Base-by-base conservation (phyloP, 2,797 vertebrate species). In the Sternarchorhynchus goeldii region DNA sequence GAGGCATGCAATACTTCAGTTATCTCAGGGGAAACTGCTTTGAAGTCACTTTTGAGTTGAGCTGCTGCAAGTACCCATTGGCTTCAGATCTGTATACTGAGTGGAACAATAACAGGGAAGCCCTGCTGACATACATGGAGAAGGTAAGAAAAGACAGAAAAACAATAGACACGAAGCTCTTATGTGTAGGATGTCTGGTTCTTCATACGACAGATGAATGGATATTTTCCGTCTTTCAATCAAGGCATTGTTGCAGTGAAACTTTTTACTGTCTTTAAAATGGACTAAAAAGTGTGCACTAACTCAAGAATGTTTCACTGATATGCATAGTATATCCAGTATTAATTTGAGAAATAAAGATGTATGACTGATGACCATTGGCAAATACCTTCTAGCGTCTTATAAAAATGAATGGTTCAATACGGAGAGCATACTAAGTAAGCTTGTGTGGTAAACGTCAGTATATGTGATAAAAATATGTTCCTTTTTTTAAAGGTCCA, bases 1-100 rank as follows among this genome's bases (percentile, higher is more conserved):
- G 98, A 86, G 95, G 96, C 21, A 98, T 99, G 96, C 96, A 99
- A 89, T 95, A 98, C 90, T 99, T 94, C 90, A 98, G 96, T 90
- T 99, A 97, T 1, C 81, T 98, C 59, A 88, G 94, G 91, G 96
- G 95, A 76, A 93, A 95, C 91, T 99, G 97, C 90, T 92, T 98
- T 89, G 97, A 99, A 89, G 93, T 99, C 86, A 97, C 96, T 0
- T 87, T 99, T 86, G 96, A 97, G 87, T 90, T 99, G 82, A 97
- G 95, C 86, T 99, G 97, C 92, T 99, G 97, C 92, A 99, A 98
- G 82, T 95, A 97, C 73, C 97, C 97, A 0, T 74, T 2, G 0
- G 90, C 95, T 41, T 85, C 92, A 0, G 88, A 95, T 81, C 94
- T 99, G 77, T 89, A 75, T 1, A 88, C 90, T 16, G 96, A 98